Base-by-base conservation (phyloP, 1,140 invertebrate genomes). In the Panagrolaimus sp. region DNA sequence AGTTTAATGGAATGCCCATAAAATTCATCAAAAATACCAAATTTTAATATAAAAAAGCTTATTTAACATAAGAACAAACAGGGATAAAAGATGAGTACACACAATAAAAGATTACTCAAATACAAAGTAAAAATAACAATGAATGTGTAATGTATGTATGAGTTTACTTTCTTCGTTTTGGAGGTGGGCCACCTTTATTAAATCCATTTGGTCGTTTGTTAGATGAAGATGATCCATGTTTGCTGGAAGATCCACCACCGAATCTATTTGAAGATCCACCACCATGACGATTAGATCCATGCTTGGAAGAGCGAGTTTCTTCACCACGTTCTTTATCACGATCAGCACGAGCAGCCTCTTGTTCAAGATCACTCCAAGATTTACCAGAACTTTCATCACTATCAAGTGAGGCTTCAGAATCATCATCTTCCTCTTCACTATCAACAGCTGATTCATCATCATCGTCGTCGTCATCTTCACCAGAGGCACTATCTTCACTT, bases 311-410 rank as follows among this genome's bases (percentile, higher is more conserved):
- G 17, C 52, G 52, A 26, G 79, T 78, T 12, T 48, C 68, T 46
- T 81, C 77, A 17, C 72, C 79, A 52, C 76, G 76, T 26, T 75
- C 83, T 47, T 82, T 83, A 15, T 68, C 78, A 26, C 71, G 62
- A 48, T 83, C 82, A 46, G 80, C 80, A 76, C 45, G 62, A 76
- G 91, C 92, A 8, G 93, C 93, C 84, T 96, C 93, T 26, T 91
- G 87, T 84, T 96, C 93, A 55, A 96, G 84, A 85, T 96, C 93
- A 66, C 76, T 79, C 80, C 80, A 8, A 65, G 80, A 76, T 26
- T 84, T 83, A 43, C 81, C 83, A 52, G 65, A 64, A 12, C 68
- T 71, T 58, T 83, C 81, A 45, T 83, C 81, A 48, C 69, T 73
- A 45, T 73, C 75, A 10, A 82, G 62, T 8, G 52, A 63, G 3